Evolutionary conservation across 2,888 invertebrate species (phyloP).

Genomic region (Boloria euphrosyne): DNA sequence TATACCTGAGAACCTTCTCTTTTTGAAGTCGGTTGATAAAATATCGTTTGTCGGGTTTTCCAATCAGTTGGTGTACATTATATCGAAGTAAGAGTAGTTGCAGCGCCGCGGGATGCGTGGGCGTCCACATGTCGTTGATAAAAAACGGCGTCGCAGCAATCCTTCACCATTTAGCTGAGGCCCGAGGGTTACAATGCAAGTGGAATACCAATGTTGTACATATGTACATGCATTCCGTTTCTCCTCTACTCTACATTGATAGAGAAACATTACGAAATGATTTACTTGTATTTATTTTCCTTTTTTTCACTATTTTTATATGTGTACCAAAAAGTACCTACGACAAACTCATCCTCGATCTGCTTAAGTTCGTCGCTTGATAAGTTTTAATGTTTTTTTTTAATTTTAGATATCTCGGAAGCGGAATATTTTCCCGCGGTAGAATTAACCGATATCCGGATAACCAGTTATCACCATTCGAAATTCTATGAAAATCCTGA

Average conservation of each 20-base stretch:
- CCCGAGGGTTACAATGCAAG: constrained; percentile 1
- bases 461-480: no score
- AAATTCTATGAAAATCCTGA: no score
- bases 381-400: no score
- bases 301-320: neutral
- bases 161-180: constrained; percentile 23
- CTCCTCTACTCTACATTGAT: no score
- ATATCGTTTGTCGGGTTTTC: neutral
- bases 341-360: no score
- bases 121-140: constrained; percentile 17
- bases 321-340: no score
- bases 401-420: no score
- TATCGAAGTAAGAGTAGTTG: constrained; percentile 11
- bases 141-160: constrained; percentile 15
- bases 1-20: no score
- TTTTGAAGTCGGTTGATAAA: no score
- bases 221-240: neutral
- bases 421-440: no score
- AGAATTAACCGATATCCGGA: no score
- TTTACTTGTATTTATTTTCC: neutral
- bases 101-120: constrained; percentile 17
- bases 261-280: neutral
- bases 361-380: no score
- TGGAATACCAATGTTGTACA: constrained; percentile 10
- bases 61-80: constrained; percentile 9